Base-by-base conservation (phyloP, 2,113 vertebrate species). In the Xiphias gladius region DNA sequence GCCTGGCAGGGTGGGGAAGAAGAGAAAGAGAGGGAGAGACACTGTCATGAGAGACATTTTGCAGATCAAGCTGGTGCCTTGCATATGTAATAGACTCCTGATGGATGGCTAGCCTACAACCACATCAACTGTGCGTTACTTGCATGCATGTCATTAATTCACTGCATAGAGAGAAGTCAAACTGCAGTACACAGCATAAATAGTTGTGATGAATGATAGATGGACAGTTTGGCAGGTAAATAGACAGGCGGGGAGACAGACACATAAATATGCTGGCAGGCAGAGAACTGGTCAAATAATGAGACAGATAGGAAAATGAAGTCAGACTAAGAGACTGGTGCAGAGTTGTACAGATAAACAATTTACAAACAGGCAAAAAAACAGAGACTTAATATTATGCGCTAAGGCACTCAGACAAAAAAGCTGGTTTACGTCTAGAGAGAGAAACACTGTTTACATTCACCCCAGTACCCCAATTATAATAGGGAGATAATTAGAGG, bases 91-190 rank as follows among this genome's bases (percentile, higher is more conserved):
- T 58, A 58, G 43, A 22, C 62, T 41, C 17, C 70, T 93, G 88
- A 93, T 90, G 80, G 89, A 92, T 90, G 83, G 86, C 69, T 85
- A 72, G 77, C 32, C 78, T 58, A 71, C 69, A 81, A 66, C 43
- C 83, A 74, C 76, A 84, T 91, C 84, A 89, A 80, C 73, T 79
- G 71, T 28, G 71, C 72, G 65, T 70, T 86, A 76, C 74, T 80
- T 83, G 3, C 6, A 82, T 81, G 83, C 84, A 89, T 92, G 61
- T 67, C 73, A 88, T 90, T 89, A 91, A 90, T 46, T 85, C 54
- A n/a, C 74, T 84, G 74, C 74, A 78, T 37, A 80, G 86, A 82
- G 76, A 73, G 67, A n/a, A 90, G 79, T 87, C 76, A 79, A 81
- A 79, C 66, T 67, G 86, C 43, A 61, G 78, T 43, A 55, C 65